phyloP scores from a whole-genome alignment of 2,888 invertebrate species.

The Pammene fasciana region DNA sequence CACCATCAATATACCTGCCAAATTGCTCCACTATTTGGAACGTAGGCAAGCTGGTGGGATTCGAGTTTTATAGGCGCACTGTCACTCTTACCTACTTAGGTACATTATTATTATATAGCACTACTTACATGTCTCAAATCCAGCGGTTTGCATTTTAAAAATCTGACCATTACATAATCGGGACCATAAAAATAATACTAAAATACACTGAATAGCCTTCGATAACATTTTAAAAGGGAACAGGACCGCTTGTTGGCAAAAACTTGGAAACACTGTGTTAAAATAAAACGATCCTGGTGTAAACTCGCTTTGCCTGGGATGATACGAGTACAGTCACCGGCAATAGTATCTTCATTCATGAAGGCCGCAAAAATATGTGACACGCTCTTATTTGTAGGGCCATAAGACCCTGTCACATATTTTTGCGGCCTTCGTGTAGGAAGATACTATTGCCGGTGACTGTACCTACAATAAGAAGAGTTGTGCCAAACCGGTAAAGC shows the following conservation, averaged over 20 bases:
- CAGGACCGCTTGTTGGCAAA: conserved; percentile 46
- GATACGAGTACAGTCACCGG: too few relatives aligned
- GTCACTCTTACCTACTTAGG: too few relatives aligned
- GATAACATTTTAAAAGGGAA: conserved; percentile 51
- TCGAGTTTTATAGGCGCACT: too few relatives aligned
- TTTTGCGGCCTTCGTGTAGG: too few relatives aligned
- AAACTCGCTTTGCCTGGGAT: conserved; percentile 21
- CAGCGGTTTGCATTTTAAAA: conserved; percentile 22
- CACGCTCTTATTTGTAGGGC: too few relatives aligned
- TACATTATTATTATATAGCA: background rate
- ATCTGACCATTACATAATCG: conserved; percentile 48
- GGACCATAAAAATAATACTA: conserved; percentile 44
- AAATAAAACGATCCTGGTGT: conserved; percentile 26
- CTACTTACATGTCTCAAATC: conserved; percentile 30
- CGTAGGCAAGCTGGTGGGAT: too few relatives aligned
- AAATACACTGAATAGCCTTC: conserved; percentile 46
- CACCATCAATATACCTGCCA: too few relatives aligned
- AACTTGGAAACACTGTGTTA: conserved; percentile 46
- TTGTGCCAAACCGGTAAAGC: conserved; percentile 18
- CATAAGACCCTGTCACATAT: too few relatives aligned
- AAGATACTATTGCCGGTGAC: too few relatives aligned
- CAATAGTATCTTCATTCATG: too few relatives aligned
- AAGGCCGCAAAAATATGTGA: too few relatives aligned
- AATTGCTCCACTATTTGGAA: too few relatives aligned
- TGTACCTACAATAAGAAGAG: conserved; percentile 3